Evolutionary conservation across 2,797 vertebrate species (phyloP), one percentile per base, ranked within the genome.

Genomic region (Columba guinea): DNA sequence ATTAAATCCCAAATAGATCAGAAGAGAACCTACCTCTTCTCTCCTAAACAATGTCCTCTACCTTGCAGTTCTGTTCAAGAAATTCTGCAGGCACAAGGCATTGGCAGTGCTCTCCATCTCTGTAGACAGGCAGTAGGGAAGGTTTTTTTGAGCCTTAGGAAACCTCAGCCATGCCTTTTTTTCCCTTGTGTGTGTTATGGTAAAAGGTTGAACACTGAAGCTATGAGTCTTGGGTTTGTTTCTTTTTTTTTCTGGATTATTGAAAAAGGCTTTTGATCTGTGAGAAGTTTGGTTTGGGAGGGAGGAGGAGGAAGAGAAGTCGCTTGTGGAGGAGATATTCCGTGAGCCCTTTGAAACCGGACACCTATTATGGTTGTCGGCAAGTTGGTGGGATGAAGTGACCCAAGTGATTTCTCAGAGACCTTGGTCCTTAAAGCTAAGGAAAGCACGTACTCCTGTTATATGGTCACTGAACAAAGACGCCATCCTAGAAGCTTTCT

Each of bases 341-440:
- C 56, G 52, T 60, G 88, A 83, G 67, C 56, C 84, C 93, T 97
- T 95, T 96, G 96, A 97, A 97, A 97, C 92, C 63, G 56, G 94
- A 95, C 64, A 90, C 95, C 93, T 74, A 87, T 90, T 95, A 73
- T 55, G 78, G 95, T 97, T 96, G 96, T 95, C 89, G 82, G 92
- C 68, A 69, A 48, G 86, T 39, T 1, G 21, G 84, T 89, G 84
- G 84, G 11, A 82, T 56, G 93, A 85, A 88, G 84, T 90, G 95
- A 95, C 95, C 94, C 89, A 84, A 90, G 86, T 79, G 75, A 90
- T 97, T 71, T 91, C 74, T 76, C 0, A 0, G 84, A 56, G 89
- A 87, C 74, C 83, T 34, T 67, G 34, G 80, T 79, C 81, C 44
- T 46, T 63, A 59, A 14, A 94, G 94, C 87, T 51, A 62, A 73